Base-by-base conservation (phyloP, 2,888 invertebrate species). In the Gandaritis pyraliata region DNA sequence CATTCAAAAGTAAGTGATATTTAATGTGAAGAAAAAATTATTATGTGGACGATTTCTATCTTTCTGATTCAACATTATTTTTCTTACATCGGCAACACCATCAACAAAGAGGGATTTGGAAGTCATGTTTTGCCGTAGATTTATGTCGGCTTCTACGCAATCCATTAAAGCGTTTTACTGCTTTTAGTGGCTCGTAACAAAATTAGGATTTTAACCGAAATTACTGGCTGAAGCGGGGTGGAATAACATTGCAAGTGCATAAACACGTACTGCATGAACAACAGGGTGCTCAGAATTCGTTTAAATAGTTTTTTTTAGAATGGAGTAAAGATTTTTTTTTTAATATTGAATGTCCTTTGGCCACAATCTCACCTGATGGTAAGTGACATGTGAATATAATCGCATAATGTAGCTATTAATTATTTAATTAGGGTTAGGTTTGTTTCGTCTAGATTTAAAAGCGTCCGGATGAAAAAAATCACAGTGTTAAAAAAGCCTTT, bases 91-190 rank as follows among this genome's bases (percentile, higher is more conserved):
- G 59, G 5, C 61, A 57, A 30, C 36, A 50, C 65, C 51, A 65
- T 70, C 64, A 65, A 68, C 58, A 69, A 70, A 70, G 57, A 43
- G 58, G 67, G 68, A 70, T 72, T 74, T 72, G 47, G 61, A 59
- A 66, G 64, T 66, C 71, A 59, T 70, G 72, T 75, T 70, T 69
- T 64, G 65, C 56, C 58, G 69, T 72, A 71, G 72, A 75, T 75
- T 77, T 72, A 76, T 70, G 72, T 65, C 64, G 63, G 59, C 68
- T 67, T 68, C 66, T 69, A 70, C 70, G 71, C 72, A 75, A 74
- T 75, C 75, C 77, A 77, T 78, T 79, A 77, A 73, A 73, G 66
- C 56, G 49, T 74, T 75, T 76, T 75, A 74, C 70, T 57, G 69
- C 69, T 74, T 72, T 71, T 62, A 68, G 71, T 63, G 66, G 68